A percentile compares a stretch with the other conserved stretches of the same genome.
These are phyloP conservation scores for Colostygia pectinataria DNA, from an alignment of 2,888 invertebrate species.

Conservation along the genomic window DNA sequence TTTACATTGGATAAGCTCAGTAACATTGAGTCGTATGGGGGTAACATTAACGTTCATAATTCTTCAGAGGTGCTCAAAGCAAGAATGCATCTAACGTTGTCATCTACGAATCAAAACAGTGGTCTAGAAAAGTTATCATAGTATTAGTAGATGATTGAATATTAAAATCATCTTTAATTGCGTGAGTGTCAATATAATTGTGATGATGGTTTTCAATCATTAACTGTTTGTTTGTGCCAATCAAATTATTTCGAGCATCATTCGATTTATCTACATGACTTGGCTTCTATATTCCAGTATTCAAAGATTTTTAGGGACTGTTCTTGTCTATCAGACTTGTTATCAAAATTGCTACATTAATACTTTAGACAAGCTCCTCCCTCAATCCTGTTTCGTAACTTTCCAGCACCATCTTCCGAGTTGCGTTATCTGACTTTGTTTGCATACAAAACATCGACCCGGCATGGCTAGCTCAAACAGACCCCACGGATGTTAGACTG, in stretches of 20 bases:
- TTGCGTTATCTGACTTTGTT: slow-evolving; percentile 54
- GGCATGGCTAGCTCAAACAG: slow-evolving; percentile 63
- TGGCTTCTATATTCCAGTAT: no score
- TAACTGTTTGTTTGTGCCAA: not conserved
- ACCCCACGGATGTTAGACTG: slow-evolving; percentile 65
- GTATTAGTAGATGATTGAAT: slow-evolving; percentile 16
- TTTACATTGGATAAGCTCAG: slow-evolving; percentile 27
- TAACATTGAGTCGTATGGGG: slow-evolving; percentile 13
- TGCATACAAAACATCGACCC: slow-evolving; percentile 56
- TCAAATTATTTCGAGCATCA: not conserved
- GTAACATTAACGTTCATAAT: slow-evolving; percentile 8
- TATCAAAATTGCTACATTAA: not conserved
- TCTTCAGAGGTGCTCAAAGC: not conserved
- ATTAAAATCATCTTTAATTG: slow-evolving; percentile 21
- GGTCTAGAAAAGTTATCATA: slow-evolving; percentile 19
- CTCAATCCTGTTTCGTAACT: slow-evolving; percentile 27
- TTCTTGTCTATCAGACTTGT: not conserved
- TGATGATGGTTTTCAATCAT: not conserved
- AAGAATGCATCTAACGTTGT: slow-evolving; percentile 25
- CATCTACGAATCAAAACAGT: slow-evolving; percentile 21
- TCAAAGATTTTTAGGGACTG: no score
- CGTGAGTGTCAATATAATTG: slow-evolving; percentile 18
- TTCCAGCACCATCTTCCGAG: slow-evolving; percentile 26
- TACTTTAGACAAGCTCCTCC: not conserved
- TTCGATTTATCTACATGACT: no score